Evolutionary conservation across 2,888 invertebrate species (phyloP).

Genomic region (Callyntrura sp.): DNA sequence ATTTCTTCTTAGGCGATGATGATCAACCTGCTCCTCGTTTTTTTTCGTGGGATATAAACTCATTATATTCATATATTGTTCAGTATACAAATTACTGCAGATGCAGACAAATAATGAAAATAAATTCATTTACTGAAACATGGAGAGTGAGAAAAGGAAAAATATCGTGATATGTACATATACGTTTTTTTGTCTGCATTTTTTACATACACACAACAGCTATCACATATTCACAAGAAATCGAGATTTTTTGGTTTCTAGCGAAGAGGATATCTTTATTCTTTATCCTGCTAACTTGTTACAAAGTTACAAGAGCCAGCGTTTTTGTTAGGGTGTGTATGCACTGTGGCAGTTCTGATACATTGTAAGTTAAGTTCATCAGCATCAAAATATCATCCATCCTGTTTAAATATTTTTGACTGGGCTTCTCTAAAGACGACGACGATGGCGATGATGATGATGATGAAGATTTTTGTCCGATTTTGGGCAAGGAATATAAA

Average conservation of each 20-base stretch:
- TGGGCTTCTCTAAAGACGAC: conserved; percentile 14
- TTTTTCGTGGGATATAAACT: background rate
- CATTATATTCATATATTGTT: background rate
- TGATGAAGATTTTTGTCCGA: conserved; percentile 73
- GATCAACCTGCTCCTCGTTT: conserved; percentile 30
- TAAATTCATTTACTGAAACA: conserved; percentile 71
- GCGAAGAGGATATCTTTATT: conserved; percentile 5
- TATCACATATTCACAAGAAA: conserved; percentile 48
- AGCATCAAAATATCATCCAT: conserved; percentile 30
- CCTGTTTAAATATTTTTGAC: conserved; percentile 19
- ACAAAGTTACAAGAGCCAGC: background rate
- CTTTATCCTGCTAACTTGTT: background rate
- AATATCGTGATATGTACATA: conserved; percentile 65
- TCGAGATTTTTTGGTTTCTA: conserved; percentile 50
- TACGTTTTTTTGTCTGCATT: conserved; percentile 62
- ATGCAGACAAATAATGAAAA: conserved; percentile 62
- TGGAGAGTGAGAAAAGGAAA: conserved; percentile 41
- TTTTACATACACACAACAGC: conserved; percentile 48
- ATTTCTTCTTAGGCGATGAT: background rate
- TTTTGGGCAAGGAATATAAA: conserved; percentile 77
- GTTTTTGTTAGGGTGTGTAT: conserved; percentile 52
- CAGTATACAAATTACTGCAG: background rate
- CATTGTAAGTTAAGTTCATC: conserved; percentile 1
- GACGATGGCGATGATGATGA: conserved; percentile 44
- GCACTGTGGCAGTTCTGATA: background rate